Conservation (phyloP, 1,140 invertebrate genomes). For the Archegozetes longisetosus region DNA sequence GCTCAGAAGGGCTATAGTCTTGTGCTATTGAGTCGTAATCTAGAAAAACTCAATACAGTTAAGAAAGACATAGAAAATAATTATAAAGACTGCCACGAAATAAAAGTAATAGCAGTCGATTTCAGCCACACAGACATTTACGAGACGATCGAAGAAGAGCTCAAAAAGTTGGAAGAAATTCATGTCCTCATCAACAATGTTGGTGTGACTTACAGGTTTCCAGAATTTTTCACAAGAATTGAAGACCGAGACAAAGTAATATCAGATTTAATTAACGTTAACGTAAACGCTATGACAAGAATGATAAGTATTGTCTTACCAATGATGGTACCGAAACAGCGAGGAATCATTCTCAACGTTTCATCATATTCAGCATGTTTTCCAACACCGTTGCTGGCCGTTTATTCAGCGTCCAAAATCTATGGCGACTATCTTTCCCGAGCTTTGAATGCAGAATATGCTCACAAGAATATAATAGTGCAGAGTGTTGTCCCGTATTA, state of each 20-base stretch:
- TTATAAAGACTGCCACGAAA: conserved; percentile 16
- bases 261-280: conserved; percentile 14
- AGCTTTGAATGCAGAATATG: conserved; percentile 60
- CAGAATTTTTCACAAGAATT: conserved; percentile 56
- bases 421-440: conserved; percentile 69
- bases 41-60: conserved; percentile 38
- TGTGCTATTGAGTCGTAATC: conserved; percentile 68
- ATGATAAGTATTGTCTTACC: conserved; percentile 75
- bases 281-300: conserved; percentile 21
- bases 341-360: conserved; percentile 80
- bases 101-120: conserved; percentile 15
- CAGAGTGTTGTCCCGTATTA: conserved; percentile 69
- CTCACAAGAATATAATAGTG: conserved; percentile 49
- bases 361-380: conserved; percentile 62
- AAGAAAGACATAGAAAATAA: conserved; percentile 3
- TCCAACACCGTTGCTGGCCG: conserved; percentile 61
- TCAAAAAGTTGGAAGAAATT: not conserved
- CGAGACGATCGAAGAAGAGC: conserved; percentile 2
- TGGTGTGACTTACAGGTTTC: conserved; percentile 72
- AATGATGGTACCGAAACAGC: conserved; percentile 61
- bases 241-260: conserved; percentile 19
- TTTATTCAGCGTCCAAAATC: conserved; percentile 79
- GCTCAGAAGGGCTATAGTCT: conserved; percentile 66
- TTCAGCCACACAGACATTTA: conserved; percentile 4
- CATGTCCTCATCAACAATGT: conserved; percentile 69